These are phyloP conservation scores for Stegodyphus dumicola DNA, from an alignment of 1,140 invertebrate species.

Conservation along the genomic window DNA sequence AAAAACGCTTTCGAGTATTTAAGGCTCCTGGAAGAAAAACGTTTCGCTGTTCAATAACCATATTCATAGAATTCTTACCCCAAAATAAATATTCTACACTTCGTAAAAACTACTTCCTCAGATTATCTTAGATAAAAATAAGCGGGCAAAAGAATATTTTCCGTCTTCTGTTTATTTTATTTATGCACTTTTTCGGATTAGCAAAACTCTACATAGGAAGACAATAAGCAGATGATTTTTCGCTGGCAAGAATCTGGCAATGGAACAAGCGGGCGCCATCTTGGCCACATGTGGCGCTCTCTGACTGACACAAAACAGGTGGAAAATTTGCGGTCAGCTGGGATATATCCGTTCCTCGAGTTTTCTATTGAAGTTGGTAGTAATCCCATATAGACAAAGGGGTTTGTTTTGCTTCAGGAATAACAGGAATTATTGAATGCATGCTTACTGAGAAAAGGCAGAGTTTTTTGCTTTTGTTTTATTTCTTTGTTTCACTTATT, in stretches of 20 bases:
- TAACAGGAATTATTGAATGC: constrained; percentile 35
- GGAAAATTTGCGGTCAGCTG: constrained; percentile 53
- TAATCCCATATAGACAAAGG: constrained; percentile 47
- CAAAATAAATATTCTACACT: no score
- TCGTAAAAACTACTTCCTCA: not conserved
- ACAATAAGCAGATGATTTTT: constrained; percentile 53
- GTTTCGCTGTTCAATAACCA: no score
- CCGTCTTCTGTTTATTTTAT: not conserved
- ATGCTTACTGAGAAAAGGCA: not conserved
- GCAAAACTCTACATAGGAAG: constrained; percentile 31
- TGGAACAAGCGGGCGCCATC: constrained; percentile 47
- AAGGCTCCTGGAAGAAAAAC: no score
- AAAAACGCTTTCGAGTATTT: no score
- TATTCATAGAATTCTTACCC: no score
- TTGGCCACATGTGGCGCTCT: constrained; percentile 45
- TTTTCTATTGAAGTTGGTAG: constrained; percentile 53
- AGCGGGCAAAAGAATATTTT: not conserved
- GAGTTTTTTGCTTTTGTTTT: not conserved
- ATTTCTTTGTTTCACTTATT: not conserved
- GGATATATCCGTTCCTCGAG: constrained; percentile 14
- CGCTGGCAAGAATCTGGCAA: constrained; percentile 36
- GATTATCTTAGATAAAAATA: not conserved
- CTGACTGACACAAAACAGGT: constrained; percentile 57
- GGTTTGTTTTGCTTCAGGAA: constrained; percentile 43
- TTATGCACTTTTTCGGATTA: constrained; percentile 9